Evolutionary conservation across 2,888 invertebrate species (phyloP).

Genomic region (Tanypteryx hageni): DNA sequence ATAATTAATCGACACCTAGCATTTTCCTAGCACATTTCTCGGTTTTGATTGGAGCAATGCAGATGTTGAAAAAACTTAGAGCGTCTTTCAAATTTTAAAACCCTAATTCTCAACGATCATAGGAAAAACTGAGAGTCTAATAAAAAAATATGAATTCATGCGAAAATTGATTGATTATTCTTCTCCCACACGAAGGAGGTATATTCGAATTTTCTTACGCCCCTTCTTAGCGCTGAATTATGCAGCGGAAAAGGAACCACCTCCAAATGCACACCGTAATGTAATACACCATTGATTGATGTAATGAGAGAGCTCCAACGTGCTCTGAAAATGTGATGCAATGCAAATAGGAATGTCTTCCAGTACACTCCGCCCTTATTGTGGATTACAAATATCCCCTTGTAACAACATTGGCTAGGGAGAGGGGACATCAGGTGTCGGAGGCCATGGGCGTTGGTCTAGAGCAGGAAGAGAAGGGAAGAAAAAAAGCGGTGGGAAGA

Average conservation of each 20-base stretch:
- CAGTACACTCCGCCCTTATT: conserved; percentile 13
- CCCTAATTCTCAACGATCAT: no score
- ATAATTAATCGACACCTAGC: no score
- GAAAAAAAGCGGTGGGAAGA: conserved; percentile 56
- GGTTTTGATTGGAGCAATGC: no score
- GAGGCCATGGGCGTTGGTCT: conserved; percentile 63
- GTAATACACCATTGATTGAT: background rate
- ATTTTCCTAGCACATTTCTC: no score
- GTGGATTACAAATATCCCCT: conserved; percentile 29
- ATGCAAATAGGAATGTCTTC: conserved; percentile 18
- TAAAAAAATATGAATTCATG: no score
- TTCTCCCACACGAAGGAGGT: background rate
- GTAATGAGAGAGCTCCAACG: background rate
- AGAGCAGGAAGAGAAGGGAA: conserved; percentile 23
- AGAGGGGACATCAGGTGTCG: conserved; percentile 40
- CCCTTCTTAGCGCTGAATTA: background rate
- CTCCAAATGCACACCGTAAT: background rate
- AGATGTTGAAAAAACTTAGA: no score
- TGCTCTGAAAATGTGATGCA: background rate
- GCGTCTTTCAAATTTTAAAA: no score
- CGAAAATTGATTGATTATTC: no score
- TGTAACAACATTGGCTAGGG: conserved; percentile 5
- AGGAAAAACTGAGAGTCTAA: no score
- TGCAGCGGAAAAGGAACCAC: background rate
- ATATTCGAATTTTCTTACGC: background rate